phyloP scores from a whole-genome alignment of 2,888 invertebrate species.

The Eumacrocentrus americanus region DNA sequence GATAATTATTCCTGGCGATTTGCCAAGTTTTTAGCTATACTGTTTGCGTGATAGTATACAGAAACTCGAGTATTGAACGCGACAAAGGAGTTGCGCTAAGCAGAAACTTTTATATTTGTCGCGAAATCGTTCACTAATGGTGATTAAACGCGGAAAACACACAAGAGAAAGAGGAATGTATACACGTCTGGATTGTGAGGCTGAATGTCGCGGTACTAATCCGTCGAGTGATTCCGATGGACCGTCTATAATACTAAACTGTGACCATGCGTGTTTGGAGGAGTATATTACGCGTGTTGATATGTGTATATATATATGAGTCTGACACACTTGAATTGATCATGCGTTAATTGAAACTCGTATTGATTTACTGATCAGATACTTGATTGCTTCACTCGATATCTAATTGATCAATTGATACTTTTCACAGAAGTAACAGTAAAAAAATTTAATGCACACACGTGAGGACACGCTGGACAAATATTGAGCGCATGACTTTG shows the following conservation, averaged over 20 bases:
- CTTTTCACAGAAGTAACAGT: no score
- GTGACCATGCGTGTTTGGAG: not conserved
- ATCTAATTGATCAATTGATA: no score
- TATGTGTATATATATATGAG: not conserved
- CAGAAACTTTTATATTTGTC: not conserved
- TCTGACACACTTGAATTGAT: not conserved
- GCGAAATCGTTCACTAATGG: no score
- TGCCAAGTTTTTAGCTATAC: not conserved
- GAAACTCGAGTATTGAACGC: not conserved
- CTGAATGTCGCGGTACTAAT: not conserved
- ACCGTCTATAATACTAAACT: not conserved
- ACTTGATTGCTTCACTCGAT: no score
- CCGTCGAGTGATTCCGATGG: not conserved
- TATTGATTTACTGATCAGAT: no score
- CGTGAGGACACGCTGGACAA: no score
- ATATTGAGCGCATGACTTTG: no score
- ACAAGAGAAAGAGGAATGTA: no score
- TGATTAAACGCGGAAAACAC: no score
- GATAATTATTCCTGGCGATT: not conserved
- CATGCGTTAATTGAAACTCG: not conserved
- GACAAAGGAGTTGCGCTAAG: not conserved
- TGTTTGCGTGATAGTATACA: no score
- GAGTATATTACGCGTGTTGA: not conserved
- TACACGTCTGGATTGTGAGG: no score
- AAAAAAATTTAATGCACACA: no score